phyloP scores from a whole-genome alignment of 1,140 invertebrate species.

The Euborellia annulipes region DNA sequence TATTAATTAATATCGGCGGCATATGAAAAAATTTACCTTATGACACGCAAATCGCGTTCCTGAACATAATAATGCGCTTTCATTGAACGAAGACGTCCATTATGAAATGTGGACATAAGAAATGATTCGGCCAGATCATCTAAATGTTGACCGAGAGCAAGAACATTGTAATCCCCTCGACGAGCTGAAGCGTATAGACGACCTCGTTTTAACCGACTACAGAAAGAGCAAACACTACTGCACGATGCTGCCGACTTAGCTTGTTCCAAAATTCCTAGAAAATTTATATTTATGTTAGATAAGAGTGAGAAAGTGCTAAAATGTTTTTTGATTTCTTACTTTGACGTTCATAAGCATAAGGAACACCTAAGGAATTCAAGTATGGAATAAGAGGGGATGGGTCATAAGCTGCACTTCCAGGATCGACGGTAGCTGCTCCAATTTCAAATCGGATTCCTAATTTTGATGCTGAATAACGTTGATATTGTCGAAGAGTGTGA shows the following conservation, averaged over 20 bases:
- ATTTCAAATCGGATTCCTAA: constrained; percentile 54
- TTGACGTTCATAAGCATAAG: constrained; percentile 56
- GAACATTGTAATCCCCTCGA: constrained; percentile 62
- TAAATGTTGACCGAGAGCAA: constrained; percentile 72
- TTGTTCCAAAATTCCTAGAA: constrained; percentile 33
- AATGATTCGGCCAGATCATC: constrained; percentile 76
- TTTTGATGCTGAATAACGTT: constrained; percentile 55
- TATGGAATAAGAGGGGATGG: constrained; percentile 49
- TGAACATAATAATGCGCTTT: constrained; percentile 61
- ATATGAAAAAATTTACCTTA: constrained; percentile 24
- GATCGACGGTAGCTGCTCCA: constrained; percentile 58
- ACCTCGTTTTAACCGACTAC: constrained; percentile 49
- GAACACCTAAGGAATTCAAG: constrained; percentile 43
- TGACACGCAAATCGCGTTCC: constrained; percentile 63
- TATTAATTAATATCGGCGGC: too few species aligned
- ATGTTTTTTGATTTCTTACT: constrained; percentile 18
- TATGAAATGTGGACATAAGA: constrained; percentile 66
- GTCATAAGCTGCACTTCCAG: constrained; percentile 42
- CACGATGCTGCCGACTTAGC: constrained; percentile 27
- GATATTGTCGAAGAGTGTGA: constrained; percentile 71
- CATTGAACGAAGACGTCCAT: constrained; percentile 59
- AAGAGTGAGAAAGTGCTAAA: too few species aligned
- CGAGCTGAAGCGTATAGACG: constrained; percentile 59
- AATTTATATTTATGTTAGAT: too few species aligned
- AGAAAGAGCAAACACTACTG: constrained; percentile 49